These are phyloP conservation scores for Porites cylindrica DNA, from an alignment of 92 coral and sea anemone genomes.

Conservation along the genomic window DNA sequence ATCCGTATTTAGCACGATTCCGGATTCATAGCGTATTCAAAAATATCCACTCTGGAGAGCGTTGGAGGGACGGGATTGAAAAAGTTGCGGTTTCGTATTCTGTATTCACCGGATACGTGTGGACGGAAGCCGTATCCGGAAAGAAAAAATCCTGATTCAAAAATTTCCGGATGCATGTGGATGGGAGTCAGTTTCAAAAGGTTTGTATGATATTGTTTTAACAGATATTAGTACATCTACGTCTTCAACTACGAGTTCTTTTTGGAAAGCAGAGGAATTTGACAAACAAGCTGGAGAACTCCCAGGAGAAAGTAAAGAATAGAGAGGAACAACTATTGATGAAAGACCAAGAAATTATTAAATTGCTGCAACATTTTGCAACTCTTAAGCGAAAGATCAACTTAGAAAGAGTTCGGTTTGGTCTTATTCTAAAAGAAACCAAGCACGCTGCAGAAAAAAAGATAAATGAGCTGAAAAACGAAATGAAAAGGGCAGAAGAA, in stretches of 20 bases:
- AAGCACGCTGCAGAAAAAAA: conserved; percentile 23
- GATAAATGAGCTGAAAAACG: not conserved
- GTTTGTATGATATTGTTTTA: not conserved
- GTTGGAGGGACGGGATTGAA: too few relatives aligned
- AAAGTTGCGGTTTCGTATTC: too few relatives aligned
- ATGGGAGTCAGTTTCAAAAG: too few relatives aligned
- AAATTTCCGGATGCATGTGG: too few relatives aligned
- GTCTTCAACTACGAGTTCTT: conserved; percentile 32
- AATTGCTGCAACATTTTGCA: not conserved
- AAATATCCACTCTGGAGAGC: too few relatives aligned
- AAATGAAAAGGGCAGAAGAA: conserved; percentile 1
- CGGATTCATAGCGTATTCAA: too few relatives aligned
- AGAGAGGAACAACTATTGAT: not conserved
- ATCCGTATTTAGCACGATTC: too few relatives aligned
- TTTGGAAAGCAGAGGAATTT: conserved; percentile 21
- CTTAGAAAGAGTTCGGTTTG: conserved; percentile 8
- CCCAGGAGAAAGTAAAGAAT: not conserved
- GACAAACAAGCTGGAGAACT: not conserved
- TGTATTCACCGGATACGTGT: too few relatives aligned
- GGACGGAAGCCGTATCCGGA: too few relatives aligned
- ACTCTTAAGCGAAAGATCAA: conserved; percentile 15
- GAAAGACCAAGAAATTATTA: conserved; percentile 21
- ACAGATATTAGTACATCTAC: conserved; percentile 37
- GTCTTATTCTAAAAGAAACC: not conserved
- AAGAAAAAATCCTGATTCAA: too few relatives aligned